A percentile compares a stretch with the other conserved stretches of the same genome.
phyloP scores from a whole-genome alignment of 2,797 vertebrate species.

The Acomys russatus region DNA sequence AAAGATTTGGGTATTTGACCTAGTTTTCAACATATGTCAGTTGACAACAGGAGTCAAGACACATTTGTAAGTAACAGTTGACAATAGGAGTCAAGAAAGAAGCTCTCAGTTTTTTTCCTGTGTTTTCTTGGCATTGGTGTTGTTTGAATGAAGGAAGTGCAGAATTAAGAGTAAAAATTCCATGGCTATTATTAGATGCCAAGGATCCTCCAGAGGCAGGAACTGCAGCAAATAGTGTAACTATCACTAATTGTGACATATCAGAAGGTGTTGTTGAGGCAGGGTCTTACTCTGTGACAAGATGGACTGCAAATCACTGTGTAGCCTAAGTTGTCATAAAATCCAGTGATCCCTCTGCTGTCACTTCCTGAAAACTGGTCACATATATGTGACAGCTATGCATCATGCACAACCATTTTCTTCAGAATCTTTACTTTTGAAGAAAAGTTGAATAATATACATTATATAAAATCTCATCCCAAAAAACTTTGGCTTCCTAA shows the following conservation, averaged over 20 bases:
- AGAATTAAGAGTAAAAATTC: background rate
- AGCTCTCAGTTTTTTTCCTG: background rate
- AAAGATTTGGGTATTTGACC: background rate
- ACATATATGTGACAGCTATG: background rate
- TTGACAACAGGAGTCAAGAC: too few relatives aligned
- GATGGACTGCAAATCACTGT: background rate
- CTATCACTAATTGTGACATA: background rate
- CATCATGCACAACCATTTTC: background rate
- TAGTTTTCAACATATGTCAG: slow-evolving; percentile 30
- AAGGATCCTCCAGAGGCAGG: background rate
- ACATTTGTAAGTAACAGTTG: background rate
- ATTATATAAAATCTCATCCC: background rate
- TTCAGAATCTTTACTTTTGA: slow-evolving; percentile 6
- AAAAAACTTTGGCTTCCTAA: background rate
- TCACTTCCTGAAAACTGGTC: background rate
- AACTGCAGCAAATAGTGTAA: background rate
- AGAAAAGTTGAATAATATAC: background rate
- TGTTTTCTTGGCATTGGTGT: background rate
- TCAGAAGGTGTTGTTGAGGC: background rate
- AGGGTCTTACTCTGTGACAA: background rate
- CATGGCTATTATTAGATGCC: background rate
- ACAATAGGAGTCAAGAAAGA: background rate
- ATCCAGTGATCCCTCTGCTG: background rate
- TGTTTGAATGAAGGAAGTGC: background rate
- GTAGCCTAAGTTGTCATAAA: background rate